Evolutionary conservation across 2,888 invertebrate genomes (phyloP).

Genomic region (Clivina fossor): DNA sequence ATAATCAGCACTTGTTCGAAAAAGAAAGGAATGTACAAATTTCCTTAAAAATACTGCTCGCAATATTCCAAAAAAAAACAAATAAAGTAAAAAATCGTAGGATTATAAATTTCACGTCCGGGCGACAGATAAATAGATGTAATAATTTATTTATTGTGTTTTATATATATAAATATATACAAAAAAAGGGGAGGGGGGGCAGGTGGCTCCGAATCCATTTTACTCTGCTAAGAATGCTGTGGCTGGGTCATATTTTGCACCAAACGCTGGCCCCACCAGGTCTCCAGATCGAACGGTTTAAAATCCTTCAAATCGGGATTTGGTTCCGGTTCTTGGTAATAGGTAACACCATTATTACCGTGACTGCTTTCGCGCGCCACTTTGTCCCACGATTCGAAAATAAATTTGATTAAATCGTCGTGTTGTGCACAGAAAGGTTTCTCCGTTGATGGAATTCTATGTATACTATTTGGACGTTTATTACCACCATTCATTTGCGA

Average conservation of each 20-base stretch:
- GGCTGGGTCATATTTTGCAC: constrained; percentile 66
- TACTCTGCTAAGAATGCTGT: constrained; percentile 51
- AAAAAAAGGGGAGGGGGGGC: no score
- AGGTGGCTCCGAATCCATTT: no score
- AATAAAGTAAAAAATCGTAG: constrained; percentile 19
- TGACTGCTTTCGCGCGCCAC: constrained; percentile 51
- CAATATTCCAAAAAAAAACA: constrained; percentile 15
- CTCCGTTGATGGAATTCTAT: constrained; percentile 43
- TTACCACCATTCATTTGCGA: constrained; percentile 50
- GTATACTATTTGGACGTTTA: constrained; percentile 45
- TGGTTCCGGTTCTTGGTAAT: constrained; percentile 65
- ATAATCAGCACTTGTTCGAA: constrained; percentile 16
- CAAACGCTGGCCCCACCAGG: constrained; percentile 72
- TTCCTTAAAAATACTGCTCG: constrained; percentile 32
- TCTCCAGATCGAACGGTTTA: constrained; percentile 76
- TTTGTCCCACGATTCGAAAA: constrained; percentile 76
- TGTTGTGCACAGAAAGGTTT: constrained; percentile 58
- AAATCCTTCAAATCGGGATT: constrained; percentile 65
- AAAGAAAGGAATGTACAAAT: constrained; percentile 31
- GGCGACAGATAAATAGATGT: constrained; percentile 12
- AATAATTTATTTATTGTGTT: constrained; percentile 21
- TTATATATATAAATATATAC: constrained; percentile 11
- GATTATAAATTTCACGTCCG: constrained; percentile 20
- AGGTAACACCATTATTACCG: constrained; percentile 55
- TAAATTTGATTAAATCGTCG: constrained; percentile 78